phyloP scores from a whole-genome alignment of 2,888 invertebrate species.

The Dysmachus trigonus region DNA sequence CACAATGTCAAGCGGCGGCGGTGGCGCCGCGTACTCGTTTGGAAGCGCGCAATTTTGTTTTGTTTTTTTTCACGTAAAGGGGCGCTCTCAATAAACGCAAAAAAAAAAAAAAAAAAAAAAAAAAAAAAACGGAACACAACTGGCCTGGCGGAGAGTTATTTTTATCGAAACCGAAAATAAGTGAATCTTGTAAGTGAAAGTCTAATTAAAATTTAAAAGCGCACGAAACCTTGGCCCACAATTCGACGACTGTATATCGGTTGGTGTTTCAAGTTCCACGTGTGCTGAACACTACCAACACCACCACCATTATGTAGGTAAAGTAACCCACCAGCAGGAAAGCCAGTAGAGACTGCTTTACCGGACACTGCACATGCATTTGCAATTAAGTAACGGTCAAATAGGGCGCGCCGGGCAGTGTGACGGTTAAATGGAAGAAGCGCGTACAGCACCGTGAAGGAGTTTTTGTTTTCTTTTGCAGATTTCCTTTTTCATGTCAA shows the following conservation, averaged over 20 bases:
- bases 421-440: background rate
- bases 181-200: slow-evolving; percentile 35
- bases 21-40: background rate
- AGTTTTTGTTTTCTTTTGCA: background rate
- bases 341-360: background rate
- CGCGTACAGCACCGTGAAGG: background rate
- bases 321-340: background rate
- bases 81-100: background rate
- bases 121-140: background rate
- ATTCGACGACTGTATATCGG: background rate
- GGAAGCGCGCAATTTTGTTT: background rate
- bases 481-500: background rate
- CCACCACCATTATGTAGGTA: background rate
- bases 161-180: background rate
- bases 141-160: background rate
- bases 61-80: background rate
- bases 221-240: slow-evolving; percentile 39
- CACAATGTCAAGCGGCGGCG: background rate
- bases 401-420: background rate
- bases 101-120: background rate
- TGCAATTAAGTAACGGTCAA: background rate
- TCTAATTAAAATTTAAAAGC: slow-evolving; percentile 28
- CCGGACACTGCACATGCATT: background rate
- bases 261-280: slow-evolving; percentile 8
- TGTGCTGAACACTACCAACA: background rate